phyloP scores from a whole-genome alignment of 2,888 invertebrate species.

The Lacanobia oleracea region DNA sequence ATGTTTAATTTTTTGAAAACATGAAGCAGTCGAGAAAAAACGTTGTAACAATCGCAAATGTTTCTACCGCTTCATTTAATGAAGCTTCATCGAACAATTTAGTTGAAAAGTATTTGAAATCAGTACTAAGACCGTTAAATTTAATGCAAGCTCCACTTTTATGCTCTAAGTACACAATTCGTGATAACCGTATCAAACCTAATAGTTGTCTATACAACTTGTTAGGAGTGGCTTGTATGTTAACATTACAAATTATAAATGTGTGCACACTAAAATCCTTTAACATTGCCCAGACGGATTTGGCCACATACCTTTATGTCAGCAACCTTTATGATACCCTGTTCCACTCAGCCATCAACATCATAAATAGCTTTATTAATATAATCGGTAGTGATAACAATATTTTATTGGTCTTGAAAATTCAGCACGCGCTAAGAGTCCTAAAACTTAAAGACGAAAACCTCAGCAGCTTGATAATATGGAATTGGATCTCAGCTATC shows the following conservation, averaged over 20 bases:
- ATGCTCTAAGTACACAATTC: constrained; percentile 4
- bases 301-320: no score
- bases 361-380: no score
- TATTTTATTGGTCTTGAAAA: constrained; percentile 12
- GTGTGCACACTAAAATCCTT: not conserved
- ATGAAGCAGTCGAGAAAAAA: no score
- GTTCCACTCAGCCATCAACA: no score
- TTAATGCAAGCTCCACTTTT: constrained; percentile 27
- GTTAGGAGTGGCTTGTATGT: not conserved
- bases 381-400: no score
- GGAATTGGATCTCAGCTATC: constrained; percentile 30
- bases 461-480: constrained; percentile 6
- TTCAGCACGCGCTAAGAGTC: constrained; percentile 14
- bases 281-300: no score
- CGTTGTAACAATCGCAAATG: no score
- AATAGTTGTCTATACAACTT: constrained; percentile 27
- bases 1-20: no score
- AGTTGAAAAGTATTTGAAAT: constrained; percentile 28
- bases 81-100: not conserved
- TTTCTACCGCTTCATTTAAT: not conserved
- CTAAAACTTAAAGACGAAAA: not conserved
- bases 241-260: not conserved
- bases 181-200: constrained; percentile 7
- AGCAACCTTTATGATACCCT: no score
- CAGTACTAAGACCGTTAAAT: constrained; percentile 33